Evolutionary conservation across 1,140 invertebrate species (phyloP), one percentile per base, ranked within the genome.

Genomic region (Drosophila mojavensis): DNA sequence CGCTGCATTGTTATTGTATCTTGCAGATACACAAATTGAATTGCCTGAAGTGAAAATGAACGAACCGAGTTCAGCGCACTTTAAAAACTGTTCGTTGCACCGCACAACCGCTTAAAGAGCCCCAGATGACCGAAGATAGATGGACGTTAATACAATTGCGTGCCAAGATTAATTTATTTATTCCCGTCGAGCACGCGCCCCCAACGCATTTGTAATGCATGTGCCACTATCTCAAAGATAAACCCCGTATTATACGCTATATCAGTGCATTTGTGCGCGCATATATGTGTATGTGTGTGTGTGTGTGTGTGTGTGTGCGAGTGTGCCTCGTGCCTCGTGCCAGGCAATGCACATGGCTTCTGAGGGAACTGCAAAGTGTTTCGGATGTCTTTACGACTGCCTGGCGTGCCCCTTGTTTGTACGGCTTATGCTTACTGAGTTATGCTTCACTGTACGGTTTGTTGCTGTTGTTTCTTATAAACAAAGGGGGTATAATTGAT

Each of bases 1-100:
- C 63, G 43, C 41, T 17, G 43, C 62, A 68, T 68, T 79, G 71
- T 70, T 88, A 67, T 88, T 86, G 68, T 82, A 82, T 76, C 55
- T 79, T 66, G 64, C 30, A 82, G 65, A 82, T 79, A 74, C 72
- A 47, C 69, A 68, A 75, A 73, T 73, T 75, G 51, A 60, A 81
- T 69, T 54, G 45, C 63, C 33, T 36, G 26, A 66, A 63, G 53
- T 56, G 26, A 61, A 61, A 59, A 74, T 50, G 55, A 58, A 63
- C 60, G 43, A 48, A n/a, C 2, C 28, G 83, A 75, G 88, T 84
- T 90, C 88, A 84, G 69, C 75, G 86, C 69, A 86, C 88, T 83
- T 81, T 91, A 45, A 75, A 71, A 71, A 88, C 45, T 84, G 80
- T 89, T 79, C 66, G 50, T 76, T 86, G 75, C 82, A 78, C 62